These are phyloP conservation scores for Elysia chlorotica DNA, from an alignment of 1,140 invertebrate species.

Conservation along the genomic window DNA sequence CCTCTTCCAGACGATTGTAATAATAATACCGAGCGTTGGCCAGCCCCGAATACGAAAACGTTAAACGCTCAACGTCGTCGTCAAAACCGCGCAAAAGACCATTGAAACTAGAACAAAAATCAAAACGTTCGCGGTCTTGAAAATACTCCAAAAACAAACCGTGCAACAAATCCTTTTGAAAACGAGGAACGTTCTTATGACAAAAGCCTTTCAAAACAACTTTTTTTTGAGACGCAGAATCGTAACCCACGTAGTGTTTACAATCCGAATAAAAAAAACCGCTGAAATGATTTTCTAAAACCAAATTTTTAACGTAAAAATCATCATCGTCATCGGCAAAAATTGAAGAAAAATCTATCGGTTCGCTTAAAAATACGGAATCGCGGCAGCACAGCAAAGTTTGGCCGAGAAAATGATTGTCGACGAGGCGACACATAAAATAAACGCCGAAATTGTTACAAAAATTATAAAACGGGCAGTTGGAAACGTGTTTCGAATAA, in stretches of 20 bases:
- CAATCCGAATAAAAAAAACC: not conserved
- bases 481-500: not conserved
- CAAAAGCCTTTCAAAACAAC: not conserved
- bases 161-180: not conserved
- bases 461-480: not conserved
- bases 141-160: not conserved
- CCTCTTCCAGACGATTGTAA: not conserved
- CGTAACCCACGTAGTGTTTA: not conserved
- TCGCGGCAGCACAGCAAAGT: not conserved
- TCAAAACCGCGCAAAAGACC: not conserved
- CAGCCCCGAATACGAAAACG: not conserved
- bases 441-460: not conserved
- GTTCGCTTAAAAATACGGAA: not conserved
- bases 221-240: not conserved
- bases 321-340: not conserved
- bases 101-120: not conserved
- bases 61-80: not conserved
- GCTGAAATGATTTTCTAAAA: not conserved
- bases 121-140: not conserved
- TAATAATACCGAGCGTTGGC: not conserved
- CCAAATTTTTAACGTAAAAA: not conserved
- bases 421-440: not conserved
- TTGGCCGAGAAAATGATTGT: not conserved
- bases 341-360: no score
- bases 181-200: not conserved